Conservation (phyloP, 2,888 invertebrate genomes). For the Diploptera punctata region DNA sequence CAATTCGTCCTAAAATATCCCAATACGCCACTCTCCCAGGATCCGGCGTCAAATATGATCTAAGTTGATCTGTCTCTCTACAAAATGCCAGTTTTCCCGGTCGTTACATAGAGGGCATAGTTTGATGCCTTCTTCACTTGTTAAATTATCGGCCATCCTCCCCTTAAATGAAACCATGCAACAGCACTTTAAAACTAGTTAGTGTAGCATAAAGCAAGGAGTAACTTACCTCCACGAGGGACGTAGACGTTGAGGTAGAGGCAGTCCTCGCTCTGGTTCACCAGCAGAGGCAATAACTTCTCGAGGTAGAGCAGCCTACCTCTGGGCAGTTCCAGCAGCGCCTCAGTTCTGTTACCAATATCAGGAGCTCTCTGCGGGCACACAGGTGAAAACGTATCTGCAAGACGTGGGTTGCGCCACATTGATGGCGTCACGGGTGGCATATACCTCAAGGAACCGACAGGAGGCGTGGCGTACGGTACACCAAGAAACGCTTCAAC, state of each 20-base stretch:
- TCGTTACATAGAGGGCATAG: too few species aligned
- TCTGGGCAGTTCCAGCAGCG: slow-evolving; percentile 76
- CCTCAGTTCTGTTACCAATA: slow-evolving; percentile 56
- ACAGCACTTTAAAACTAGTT: too few species aligned
- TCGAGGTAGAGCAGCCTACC: slow-evolving; percentile 85
- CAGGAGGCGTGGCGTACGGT: slow-evolving; percentile 91
- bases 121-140: too few species aligned
- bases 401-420: slow-evolving; percentile 81
- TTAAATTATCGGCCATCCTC: too few species aligned
- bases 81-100: too few species aligned
- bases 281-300: slow-evolving; percentile 80
- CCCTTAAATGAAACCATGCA: too few species aligned
- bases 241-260: slow-evolving; percentile 97
- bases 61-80: too few species aligned
- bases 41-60: too few species aligned
- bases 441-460: slow-evolving; percentile 92
- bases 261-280: slow-evolving; percentile 97
- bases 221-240: slow-evolving; percentile 73
- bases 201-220: too few species aligned
- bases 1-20: too few species aligned
- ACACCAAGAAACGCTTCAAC: slow-evolving; percentile 94
- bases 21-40: too few species aligned
- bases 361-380: slow-evolving; percentile 82
- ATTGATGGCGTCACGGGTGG: slow-evolving; percentile 92
- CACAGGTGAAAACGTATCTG: slow-evolving; percentile 83